Conservation (phyloP, 1,140 invertebrate genomes). For the Drosophila nebulosa region DNA sequence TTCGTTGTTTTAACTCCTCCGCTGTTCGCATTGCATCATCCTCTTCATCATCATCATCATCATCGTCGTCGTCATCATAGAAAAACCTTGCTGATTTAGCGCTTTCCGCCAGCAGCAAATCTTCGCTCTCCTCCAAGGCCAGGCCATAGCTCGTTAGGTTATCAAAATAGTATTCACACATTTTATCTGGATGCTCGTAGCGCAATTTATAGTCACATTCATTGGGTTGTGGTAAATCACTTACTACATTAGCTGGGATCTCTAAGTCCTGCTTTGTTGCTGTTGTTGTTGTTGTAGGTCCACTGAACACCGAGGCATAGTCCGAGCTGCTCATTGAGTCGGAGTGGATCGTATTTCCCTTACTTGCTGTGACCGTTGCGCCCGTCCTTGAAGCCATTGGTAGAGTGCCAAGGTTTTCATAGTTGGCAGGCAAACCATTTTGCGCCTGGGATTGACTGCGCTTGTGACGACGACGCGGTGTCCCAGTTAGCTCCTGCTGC, state of each 20-base stretch:
- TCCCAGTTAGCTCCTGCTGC: slow-evolving; percentile 8
- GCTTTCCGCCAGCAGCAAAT: slow-evolving; percentile 65
- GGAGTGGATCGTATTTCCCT: slow-evolving; percentile 31
- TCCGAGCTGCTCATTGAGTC: slow-evolving; percentile 80
- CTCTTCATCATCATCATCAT: slow-evolving; percentile 13
- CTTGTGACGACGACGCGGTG: slow-evolving; percentile 45
- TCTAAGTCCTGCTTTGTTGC: slow-evolving; percentile 1
- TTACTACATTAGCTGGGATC: not conserved
- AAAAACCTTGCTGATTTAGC: slow-evolving; percentile 58
- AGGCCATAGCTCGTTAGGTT: slow-evolving; percentile 64
- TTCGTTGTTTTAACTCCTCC: not conserved
- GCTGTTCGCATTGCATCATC: slow-evolving; percentile 11
- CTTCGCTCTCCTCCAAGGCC: slow-evolving; percentile 61
- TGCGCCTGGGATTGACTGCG: slow-evolving; percentile 64
- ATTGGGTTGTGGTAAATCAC: slow-evolving; percentile 9
- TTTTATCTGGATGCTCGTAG: slow-evolving; percentile 79
- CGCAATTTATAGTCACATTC: slow-evolving; percentile 50
- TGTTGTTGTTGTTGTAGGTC: slow-evolving; percentile 44
- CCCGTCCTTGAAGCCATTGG: slow-evolving; percentile 40
- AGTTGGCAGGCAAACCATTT: slow-evolving; percentile 40
- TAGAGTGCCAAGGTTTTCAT: slow-evolving; percentile 67
- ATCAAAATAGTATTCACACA: slow-evolving; percentile 77
- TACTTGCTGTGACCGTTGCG: not conserved
- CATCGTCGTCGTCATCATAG: slow-evolving; percentile 40
- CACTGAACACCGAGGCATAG: slow-evolving; percentile 80